Evolutionary conservation across 2,888 invertebrate species (phyloP), one percentile per base, ranked within the genome.

Genomic region (Bellardia pandia): DNA sequence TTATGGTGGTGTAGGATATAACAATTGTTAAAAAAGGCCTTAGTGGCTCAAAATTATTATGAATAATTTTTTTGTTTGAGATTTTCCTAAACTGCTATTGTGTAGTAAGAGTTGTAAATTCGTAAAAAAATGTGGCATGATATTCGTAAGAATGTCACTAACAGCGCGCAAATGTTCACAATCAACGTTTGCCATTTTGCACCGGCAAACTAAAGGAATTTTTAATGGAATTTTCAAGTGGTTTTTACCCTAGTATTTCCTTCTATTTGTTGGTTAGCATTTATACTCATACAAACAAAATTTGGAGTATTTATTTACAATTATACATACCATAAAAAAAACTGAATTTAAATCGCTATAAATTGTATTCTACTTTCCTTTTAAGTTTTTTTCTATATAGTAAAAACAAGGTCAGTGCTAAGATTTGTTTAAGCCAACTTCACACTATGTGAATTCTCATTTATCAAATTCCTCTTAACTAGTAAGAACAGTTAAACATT

Each of bases 191-290:
- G 42, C 37, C 37, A 5, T 72, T 51, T 69, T 40, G 42, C 56
- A 58, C 9, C 33, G 53, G 45, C 75, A 75, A 64, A n/a, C 16
- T 62, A n/a, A 56, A 62, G 64, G 48, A 62, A 56, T 79, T 85
- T 85, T 56, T 16, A 78, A 78, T 74, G 68, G 14, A 74, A 68
- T 64, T 42, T 53, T 14, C 62, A 64, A 76, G 40, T 40, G 40
- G 5, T 66, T 23, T 11, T 40, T 48, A 13, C 1, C 23, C 23
- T 23, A 23, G 51, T 37, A 51, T 23, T 64, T 68, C 33, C 11
- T 11, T 74, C 23, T 23, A 23, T 23, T 23, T 23, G 23, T 23
- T 23, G 23, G 23, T 23, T 23, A 23, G 0, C 23, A 23, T 23
- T 23, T 23, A 23, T 23, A 23, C 23, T 23, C 23, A 1, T 23